A percentile compares a stretch with the other conserved stretches of the same genome.
Evolutionary conservation across 1,140 invertebrate genomes (phyloP).

Genomic region (Parapsyche elsis): DNA sequence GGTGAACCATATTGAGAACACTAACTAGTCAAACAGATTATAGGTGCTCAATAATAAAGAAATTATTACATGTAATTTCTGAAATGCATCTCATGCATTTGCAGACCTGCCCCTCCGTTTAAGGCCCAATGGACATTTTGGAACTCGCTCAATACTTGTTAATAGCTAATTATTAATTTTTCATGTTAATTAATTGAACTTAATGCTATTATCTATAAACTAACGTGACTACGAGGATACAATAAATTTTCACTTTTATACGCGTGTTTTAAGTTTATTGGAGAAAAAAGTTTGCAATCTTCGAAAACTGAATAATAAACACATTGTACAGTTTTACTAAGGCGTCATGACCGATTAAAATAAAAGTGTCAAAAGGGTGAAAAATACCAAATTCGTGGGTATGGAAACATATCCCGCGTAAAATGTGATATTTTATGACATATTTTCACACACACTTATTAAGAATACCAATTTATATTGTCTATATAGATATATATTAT

Average conservation of each 20-base stretch:
- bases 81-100: neutral
- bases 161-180: too few species aligned
- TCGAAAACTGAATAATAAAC: neutral
- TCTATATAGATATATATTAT: constrained; percentile 1
- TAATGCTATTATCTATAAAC: constrained; percentile 6
- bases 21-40: neutral
- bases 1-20: constrained; percentile 29
- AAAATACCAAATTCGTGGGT: neutral
- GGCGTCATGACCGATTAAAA: neutral
- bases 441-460: neutral
- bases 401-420: too few species aligned
- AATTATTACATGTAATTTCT: neutral
- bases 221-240: constrained; percentile 22
- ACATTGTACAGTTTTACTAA: neutral
- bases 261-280: neutral
- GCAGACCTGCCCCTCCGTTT: neutral
- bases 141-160: neutral
- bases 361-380: neutral
- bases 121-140: neutral
- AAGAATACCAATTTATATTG: neutral
- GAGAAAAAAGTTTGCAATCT: neutral
- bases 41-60: neutral
- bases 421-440: too few species aligned
- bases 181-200: neutral
- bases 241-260: neutral